Conservation (phyloP, 2,113 vertebrate genomes). For the Phrynosoma platyrhinos region DNA sequence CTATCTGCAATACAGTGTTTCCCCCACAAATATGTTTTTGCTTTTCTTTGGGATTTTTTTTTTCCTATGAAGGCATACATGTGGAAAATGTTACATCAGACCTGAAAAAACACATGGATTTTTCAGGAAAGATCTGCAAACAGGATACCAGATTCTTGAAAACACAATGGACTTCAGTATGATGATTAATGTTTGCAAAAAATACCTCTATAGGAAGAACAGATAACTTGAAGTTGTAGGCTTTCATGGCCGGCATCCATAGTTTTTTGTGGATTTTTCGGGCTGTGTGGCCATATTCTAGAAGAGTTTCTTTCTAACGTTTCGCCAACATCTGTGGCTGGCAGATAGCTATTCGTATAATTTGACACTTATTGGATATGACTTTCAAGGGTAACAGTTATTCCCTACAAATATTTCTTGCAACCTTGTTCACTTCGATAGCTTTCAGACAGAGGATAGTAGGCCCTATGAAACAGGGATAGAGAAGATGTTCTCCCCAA, state of each 20-base stretch:
- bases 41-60: slow-evolving; percentile 16
- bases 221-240: too few species aligned
- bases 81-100: slow-evolving; percentile 32
- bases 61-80: neutral
- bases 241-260: too few species aligned
- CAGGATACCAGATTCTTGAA: neutral
- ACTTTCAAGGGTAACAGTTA: neutral
- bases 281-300: too few species aligned
- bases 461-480: neutral
- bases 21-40: slow-evolving; percentile 3
- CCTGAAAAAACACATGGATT: neutral
- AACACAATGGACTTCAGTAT: neutral
- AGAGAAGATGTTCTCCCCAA: neutral
- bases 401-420: neutral
- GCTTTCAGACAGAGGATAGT: neutral
- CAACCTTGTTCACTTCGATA: neutral
- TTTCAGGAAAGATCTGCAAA: neutral
- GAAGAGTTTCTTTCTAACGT: too few species aligned
- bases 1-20: neutral
- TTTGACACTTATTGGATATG: neutral
- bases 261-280: too few species aligned
- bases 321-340: too few species aligned
- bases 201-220: neutral
- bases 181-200: neutral
- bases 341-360: too few species aligned